Conservation (phyloP, 1,140 invertebrate genomes). For the honey bee (Apis mellifera) region DNA sequence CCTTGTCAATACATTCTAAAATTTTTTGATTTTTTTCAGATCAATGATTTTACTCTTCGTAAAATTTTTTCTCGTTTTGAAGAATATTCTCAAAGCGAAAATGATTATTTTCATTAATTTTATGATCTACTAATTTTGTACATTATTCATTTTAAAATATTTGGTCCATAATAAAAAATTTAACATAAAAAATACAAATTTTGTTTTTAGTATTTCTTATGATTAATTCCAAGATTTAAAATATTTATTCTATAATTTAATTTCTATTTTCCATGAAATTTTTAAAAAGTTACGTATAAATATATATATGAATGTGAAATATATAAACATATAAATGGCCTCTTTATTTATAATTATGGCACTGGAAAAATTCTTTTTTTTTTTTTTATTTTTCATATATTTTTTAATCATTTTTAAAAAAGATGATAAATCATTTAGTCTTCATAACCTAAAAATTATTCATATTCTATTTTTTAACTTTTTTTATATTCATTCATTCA, state of each 20-base stretch:
- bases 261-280: not conserved
- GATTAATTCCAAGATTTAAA: not conserved
- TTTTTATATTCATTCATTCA: not conserved
- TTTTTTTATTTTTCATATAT: not conserved
- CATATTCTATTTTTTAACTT: not conserved
- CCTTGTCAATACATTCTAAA: constrained; percentile 12
- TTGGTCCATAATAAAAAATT: constrained; percentile 8
- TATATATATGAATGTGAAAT: constrained; percentile 34
- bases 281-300: constrained; percentile 10
- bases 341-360: constrained; percentile 51
- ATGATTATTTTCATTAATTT: not conserved
- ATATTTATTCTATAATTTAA: not conserved
- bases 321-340: constrained; percentile 31
- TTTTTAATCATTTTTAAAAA: not conserved
- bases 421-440: not conserved
- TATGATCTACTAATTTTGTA: not conserved
- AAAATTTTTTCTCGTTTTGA: not conserved
- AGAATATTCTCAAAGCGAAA: constrained; percentile 1
- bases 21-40: constrained; percentile 17
- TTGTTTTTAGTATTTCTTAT: not conserved
- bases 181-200: not conserved
- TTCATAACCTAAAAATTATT: not conserved
- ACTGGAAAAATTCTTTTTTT: constrained; percentile 39
- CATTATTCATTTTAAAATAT: not conserved
- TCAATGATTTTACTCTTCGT: constrained; percentile 17